Evolutionary conservation across 2,888 invertebrate species (phyloP), one percentile per base, ranked within the genome.

Genomic region (Hemistola chrysoprasaria): DNA sequence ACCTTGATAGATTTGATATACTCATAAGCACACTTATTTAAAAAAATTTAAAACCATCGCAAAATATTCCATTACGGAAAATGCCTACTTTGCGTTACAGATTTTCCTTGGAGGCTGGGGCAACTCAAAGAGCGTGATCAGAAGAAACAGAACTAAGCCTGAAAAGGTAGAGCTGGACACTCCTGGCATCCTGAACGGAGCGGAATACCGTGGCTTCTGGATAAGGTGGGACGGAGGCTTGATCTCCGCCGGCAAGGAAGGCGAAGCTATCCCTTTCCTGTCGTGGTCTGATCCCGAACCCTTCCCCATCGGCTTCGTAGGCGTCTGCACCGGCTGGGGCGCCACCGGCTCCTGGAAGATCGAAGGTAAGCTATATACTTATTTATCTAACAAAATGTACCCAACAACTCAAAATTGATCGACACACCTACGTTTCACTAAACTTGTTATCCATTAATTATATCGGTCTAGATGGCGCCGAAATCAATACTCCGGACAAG

Each of bases 81-180:
- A n/a, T n/a, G n/a, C n/a, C n/a, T n/a, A n/a, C n/a, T n/a, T n/a
- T 8, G 11, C n/a, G 24, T 51, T 39, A 23, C 69, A 93, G 93
- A 73, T 97, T 35, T 95, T 97, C 82, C 90, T 97, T 61, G 97
- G 97, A 16, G 97, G 97, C 20, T 97, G 97, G 97, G 91, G 92
- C 11, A 97, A 97, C 78, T 87, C 91, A 49, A 96, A 95, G 81
- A 95, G 95, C 21, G 94, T 95, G 0, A 95, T 96, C 68, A 93
- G 96, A 42, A 93, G 92, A 67, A 95, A 96, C 82, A 91, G 92
- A 69, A 84, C 91, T 47, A 92, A 95, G 77, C 95, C 95, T 1
- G 95, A 95, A 36, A 92, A 92, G 49, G 92, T 90, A 6, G 92
- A 93, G 72, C 90, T 87, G 3, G 91, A 92, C 20, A 96, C 95